Evolutionary conservation across 2,113 vertebrate genomes (phyloP).

Genomic region (Strix uralensis): DNA sequence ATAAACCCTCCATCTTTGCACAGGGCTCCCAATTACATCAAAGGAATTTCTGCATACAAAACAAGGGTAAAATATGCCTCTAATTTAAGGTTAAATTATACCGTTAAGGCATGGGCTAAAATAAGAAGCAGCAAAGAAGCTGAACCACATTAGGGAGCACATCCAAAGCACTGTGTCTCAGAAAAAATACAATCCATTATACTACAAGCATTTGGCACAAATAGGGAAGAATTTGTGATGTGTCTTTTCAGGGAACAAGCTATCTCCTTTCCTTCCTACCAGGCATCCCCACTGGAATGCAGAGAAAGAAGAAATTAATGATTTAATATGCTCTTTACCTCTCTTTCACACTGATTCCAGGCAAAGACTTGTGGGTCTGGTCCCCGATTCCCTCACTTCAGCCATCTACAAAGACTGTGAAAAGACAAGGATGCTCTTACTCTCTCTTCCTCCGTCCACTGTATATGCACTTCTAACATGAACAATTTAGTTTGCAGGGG

Average conservation of each 20-base stretch:
- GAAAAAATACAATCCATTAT: conserved; percentile 1
- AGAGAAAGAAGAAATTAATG: not conserved
- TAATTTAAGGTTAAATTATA: conserved; percentile 59
- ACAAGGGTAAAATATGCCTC: conserved; percentile 47
- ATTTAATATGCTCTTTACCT: not conserved
- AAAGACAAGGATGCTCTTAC: not conserved
- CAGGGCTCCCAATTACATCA: conserved; percentile 16
- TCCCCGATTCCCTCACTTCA: not conserved
- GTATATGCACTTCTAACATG: not conserved
- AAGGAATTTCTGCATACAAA: conserved; percentile 61
- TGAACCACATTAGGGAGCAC: conserved; percentile 2
- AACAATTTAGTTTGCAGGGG: not conserved
- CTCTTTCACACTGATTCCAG: not conserved
- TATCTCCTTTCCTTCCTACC: not conserved
- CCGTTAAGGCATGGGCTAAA: conserved; percentile 23
- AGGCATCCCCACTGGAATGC: not conserved
- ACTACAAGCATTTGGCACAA: not conserved
- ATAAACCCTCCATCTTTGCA: conserved; percentile 47
- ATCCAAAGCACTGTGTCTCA: not conserved
- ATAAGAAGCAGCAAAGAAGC: conserved; percentile 26
- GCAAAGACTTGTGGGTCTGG: not conserved
- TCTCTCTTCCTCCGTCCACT: not conserved
- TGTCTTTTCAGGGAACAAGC: not conserved
- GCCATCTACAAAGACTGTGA: not conserved
- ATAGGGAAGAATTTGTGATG: not conserved